Evolutionary conservation across 2,113 vertebrate genomes (phyloP).

Genomic region (Xyrauchen texanus): DNA sequence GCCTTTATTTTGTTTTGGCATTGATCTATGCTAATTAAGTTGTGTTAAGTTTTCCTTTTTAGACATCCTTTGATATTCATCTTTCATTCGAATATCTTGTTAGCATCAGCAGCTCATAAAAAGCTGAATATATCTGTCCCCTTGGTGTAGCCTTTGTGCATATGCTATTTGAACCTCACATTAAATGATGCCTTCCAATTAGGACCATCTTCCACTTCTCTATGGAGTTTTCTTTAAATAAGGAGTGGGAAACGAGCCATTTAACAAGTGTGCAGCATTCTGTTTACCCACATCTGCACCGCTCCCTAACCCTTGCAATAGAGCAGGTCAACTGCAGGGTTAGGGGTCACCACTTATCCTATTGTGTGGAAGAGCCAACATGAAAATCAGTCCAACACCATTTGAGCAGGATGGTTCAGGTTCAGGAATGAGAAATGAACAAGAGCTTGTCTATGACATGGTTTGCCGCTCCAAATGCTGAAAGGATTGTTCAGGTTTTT

Average conservation of each 20-base stretch:
- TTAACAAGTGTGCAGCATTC: conserved; percentile 75
- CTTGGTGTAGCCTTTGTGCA: conserved; percentile 62
- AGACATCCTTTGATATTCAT: conserved; percentile 50
- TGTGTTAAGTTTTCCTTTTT: conserved; percentile 30
- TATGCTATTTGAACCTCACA: conserved; percentile 67
- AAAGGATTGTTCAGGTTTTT: conserved; percentile 69
- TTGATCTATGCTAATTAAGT: conserved; percentile 52
- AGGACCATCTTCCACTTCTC: conserved; percentile 70
- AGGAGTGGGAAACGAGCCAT: conserved; percentile 62
- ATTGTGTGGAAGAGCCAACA: conserved; percentile 74
- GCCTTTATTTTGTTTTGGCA: conserved; percentile 43
- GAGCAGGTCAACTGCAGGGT: conserved; percentile 69
- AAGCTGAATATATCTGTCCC: conserved; percentile 48
- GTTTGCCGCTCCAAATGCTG: conserved; percentile 62
- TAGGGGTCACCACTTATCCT: conserved; percentile 72
- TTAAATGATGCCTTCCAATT: conserved; percentile 70
- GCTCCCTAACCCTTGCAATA: conserved; percentile 72
- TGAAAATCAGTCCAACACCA: conserved; percentile 63
- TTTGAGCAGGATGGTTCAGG: conserved; percentile 66
- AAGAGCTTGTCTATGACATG: conserved; percentile 69
- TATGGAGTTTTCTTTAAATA: conserved; percentile 63
- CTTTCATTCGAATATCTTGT: conserved; percentile 57
- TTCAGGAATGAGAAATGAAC: conserved; percentile 71
- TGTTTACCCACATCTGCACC: conserved; percentile 80
- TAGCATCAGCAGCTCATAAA: conserved; percentile 57